Conservation (phyloP, 2,113 vertebrate species). For the Clarias gariepinus region DNA sequence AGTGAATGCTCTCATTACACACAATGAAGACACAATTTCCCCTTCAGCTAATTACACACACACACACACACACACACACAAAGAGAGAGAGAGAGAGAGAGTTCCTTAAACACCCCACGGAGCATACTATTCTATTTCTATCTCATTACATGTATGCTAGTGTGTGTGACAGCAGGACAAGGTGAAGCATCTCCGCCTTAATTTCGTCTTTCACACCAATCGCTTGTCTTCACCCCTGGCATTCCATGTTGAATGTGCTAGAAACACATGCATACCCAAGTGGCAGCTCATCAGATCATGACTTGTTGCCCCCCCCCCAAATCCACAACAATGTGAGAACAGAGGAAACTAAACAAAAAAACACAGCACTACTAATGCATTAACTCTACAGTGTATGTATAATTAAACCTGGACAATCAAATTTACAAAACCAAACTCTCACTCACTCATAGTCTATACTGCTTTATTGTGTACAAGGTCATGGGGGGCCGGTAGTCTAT, state of each 20-base stretch:
- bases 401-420: neutral
- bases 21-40: conserved; percentile 3
- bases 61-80: conserved; percentile 5
- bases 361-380: neutral
- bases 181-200: conserved; percentile 4
- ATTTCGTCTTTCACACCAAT: neutral
- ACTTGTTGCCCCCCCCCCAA: neutral
- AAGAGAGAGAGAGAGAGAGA: too few relatives aligned
- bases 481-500: too few relatives aligned
- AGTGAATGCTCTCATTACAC: conserved; percentile 1
- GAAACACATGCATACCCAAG: neutral
- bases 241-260: neutral
- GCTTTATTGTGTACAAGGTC: too few relatives aligned
- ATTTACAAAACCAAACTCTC: neutral
- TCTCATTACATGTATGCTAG: neutral
- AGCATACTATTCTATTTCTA: neutral
- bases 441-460: too few relatives aligned
- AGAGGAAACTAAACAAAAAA: neutral
- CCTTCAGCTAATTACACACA: conserved; percentile 3
- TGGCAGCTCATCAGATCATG: conserved; percentile 22
- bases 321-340: neutral
- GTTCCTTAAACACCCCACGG: conserved; percentile 5
- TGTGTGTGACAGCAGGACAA: neutral
- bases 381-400: neutral
- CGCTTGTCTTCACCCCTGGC: conserved; percentile 11